Evolutionary conservation across 2,888 invertebrate genomes (phyloP).

Genomic region (Camptogramma bilineatum): DNA sequence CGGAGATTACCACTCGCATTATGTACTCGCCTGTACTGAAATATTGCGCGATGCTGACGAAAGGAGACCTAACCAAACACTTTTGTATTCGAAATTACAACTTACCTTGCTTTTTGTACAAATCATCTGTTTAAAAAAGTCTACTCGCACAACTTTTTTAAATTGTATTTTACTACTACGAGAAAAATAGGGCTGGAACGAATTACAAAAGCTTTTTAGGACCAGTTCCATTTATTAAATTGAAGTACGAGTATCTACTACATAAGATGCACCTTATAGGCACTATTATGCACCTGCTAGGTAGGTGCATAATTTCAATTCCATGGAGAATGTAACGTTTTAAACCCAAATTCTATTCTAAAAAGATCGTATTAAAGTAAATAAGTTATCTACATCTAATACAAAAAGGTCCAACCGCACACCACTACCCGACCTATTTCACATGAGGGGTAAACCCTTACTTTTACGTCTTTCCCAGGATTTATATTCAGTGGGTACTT

Average conservation of each 20-base stretch:
- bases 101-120: constrained; percentile 8
- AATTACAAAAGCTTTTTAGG: too few relatives aligned
- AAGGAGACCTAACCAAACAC: constrained; percentile 32
- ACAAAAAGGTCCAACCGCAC: constrained; percentile 39
- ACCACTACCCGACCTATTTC: constrained; percentile 50
- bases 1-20: constrained; percentile 54
- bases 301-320: neutral
- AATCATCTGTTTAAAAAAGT: constrained; percentile 1
- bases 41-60: constrained; percentile 27
- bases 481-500: constrained; percentile 83
- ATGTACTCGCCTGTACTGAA: constrained; percentile 37
- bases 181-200: neutral
- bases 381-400: constrained; percentile 31
- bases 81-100: constrained; percentile 7
- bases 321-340: neutral
- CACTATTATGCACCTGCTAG: too few relatives aligned
- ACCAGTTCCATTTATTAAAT: too few relatives aligned
- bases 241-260: too few relatives aligned
- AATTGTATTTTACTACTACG: neutral
- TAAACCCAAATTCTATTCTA: neutral
- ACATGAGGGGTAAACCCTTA: constrained; percentile 57
- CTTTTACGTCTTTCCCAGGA: constrained; percentile 80
- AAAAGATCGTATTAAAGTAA: constrained; percentile 25
- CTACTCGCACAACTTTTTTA: constrained; percentile 5
- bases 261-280: too few relatives aligned